These are phyloP conservation scores for Gyps fulvus DNA, from an alignment of 2,113 vertebrate genomes.

Conservation along the genomic window DNA sequence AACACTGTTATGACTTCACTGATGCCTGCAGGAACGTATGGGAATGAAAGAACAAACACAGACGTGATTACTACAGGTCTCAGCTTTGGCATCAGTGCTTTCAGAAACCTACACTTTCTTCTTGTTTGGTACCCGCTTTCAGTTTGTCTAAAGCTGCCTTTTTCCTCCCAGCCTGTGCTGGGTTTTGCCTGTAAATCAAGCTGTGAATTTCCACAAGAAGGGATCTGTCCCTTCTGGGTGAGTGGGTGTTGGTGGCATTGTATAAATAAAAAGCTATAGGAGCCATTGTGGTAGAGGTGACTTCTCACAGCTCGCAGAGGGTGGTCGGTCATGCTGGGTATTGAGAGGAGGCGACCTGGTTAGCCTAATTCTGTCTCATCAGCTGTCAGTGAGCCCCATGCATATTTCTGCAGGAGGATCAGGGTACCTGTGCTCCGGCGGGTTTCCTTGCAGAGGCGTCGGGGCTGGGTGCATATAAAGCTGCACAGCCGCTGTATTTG, in stretches of 20 bases:
- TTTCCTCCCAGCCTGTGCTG: not conserved
- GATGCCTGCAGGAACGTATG: not conserved
- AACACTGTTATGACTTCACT: not conserved
- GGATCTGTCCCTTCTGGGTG: not conserved
- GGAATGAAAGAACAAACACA: not conserved
- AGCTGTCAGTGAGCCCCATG: not conserved
- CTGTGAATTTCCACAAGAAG: not conserved
- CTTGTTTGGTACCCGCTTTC: not conserved
- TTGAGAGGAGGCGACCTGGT: not conserved
- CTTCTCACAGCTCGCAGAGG: not conserved
- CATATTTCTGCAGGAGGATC: not conserved
- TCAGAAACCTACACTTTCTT: not conserved
- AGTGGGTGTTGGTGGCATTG: not conserved
- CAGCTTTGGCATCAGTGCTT: not conserved
- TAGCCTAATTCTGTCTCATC: not conserved
- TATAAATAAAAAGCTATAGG: not conserved
- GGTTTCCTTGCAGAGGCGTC: not conserved
- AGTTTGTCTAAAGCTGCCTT: not conserved
- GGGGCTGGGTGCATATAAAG: not conserved
- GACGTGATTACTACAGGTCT: not conserved
- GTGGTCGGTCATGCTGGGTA: not conserved
- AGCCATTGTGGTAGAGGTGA: not conserved
- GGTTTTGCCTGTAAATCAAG: not conserved
- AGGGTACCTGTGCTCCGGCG: rapidly evolving
- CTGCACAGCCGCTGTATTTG: not conserved